Percentiles rank a stretch among this genome's conserved stretches.
These are phyloP conservation scores for Callyntrura guangdongensis DNA, from an alignment of 2,888 invertebrate species.

Conservation along the genomic window DNA sequence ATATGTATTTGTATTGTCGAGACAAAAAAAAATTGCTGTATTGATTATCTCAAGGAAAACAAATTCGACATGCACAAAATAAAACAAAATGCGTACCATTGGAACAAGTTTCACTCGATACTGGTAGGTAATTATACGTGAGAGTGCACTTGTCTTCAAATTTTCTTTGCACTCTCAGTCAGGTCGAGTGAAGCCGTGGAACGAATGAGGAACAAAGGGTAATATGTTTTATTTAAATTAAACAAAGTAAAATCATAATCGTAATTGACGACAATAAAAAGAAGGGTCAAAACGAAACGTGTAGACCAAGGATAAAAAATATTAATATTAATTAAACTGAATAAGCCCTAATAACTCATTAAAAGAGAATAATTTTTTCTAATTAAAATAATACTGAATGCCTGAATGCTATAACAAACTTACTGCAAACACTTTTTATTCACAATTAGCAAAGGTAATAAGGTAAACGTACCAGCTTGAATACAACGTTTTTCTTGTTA, in stretches of 20 bases:
- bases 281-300: background rate
- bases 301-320: too few species aligned
- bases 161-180: constrained; percentile 55
- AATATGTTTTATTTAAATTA: background rate
- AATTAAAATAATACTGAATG: too few species aligned
- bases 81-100: background rate
- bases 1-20: too few species aligned
- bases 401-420: background rate
- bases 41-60: background rate
- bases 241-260: constrained; percentile 16
- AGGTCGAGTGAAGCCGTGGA: constrained; percentile 73
- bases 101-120: constrained; percentile 58
- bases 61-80: background rate
- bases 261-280: background rate
- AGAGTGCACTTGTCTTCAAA: constrained; percentile 39
- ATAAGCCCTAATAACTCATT: background rate
- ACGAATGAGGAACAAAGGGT: constrained; percentile 73
- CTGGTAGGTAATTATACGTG: constrained; percentile 48
- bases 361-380: too few species aligned
- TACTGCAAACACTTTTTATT: background rate
- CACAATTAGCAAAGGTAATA: constrained; percentile 7
- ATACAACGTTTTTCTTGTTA: background rate
- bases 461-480: constrained; percentile 8
- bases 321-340: too few species aligned
- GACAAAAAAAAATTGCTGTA: background rate